A percentile compares a stretch with the other conserved stretches of the same genome.
Conservation (phyloP, 2,113 vertebrate species). For the Hemiprocne comata region DNA sequence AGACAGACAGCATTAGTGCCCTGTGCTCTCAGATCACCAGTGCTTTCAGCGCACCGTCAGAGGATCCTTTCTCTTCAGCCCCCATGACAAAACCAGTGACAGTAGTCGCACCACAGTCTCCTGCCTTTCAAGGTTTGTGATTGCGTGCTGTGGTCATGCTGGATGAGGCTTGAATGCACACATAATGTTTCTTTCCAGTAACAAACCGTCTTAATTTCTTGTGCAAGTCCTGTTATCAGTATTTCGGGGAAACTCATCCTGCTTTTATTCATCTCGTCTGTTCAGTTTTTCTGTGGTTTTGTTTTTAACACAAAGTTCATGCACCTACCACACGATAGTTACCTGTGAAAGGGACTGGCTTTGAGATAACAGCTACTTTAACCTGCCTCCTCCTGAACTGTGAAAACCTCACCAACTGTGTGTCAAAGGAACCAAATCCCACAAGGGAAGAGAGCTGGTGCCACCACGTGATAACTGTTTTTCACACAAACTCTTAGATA, state of each 20-base stretch:
- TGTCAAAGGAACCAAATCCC: background rate
- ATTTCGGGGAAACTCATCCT: slow-evolving; percentile 3
- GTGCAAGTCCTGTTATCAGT: slow-evolving; percentile 3
- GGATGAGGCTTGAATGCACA: slow-evolving; percentile 8
- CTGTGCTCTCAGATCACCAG: slow-evolving; percentile 96
- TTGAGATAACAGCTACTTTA: background rate
- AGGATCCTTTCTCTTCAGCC: slow-evolving; percentile 94
- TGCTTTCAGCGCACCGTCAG: slow-evolving; percentile 90
- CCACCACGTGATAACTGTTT: background rate
- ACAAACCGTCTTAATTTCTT: background rate
- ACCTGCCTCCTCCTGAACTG: background rate
- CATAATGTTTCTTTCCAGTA: slow-evolving; percentile 23
- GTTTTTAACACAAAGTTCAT: slow-evolving; percentile 22
- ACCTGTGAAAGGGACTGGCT: background rate
- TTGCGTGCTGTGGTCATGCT: background rate
- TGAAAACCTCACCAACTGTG: background rate
- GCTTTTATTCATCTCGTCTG: slow-evolving; percentile 36
- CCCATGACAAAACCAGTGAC: slow-evolving; percentile 89
- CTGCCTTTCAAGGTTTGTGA: slow-evolving; percentile 88
- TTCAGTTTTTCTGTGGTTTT: slow-evolving; percentile 19
- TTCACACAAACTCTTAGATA: background rate
- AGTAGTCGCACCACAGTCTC: slow-evolving; percentile 85
- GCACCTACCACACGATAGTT: slow-evolving; percentile 33
- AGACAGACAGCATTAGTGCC: slow-evolving; percentile 94
- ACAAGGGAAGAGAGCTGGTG: background rate